Percentiles rank a stretch among this genome's conserved stretches.
Evolutionary conservation across 1,140 invertebrate species (phyloP).

Genomic region (Papilio helenus): DNA sequence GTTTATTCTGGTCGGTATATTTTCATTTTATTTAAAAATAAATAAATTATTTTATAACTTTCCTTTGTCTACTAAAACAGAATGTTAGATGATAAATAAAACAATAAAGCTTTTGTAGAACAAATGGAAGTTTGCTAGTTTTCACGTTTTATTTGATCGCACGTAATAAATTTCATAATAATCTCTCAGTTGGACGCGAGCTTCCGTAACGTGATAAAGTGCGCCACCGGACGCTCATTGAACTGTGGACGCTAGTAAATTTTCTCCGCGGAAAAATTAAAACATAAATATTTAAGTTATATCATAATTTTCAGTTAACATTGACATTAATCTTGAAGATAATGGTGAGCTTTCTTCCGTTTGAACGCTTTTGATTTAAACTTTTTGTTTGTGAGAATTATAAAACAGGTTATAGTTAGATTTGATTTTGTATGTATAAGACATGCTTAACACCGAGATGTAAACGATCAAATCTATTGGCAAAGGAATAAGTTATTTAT

Average conservation of each 20-base stretch:
- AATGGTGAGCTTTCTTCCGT: background rate
- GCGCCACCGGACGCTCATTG: background rate
- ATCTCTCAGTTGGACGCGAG: conserved; percentile 18
- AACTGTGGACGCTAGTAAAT: background rate
- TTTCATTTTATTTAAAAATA: too few species aligned
- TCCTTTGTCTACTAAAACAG: background rate
- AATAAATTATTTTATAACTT: too few species aligned
- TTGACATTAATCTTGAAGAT: background rate
- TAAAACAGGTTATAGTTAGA: background rate
- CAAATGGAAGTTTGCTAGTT: background rate
- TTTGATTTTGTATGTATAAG: too few species aligned
- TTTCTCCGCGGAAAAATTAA: background rate
- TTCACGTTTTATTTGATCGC: conserved; percentile 4
- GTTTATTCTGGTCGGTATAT: too few species aligned
- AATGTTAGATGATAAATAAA: background rate
- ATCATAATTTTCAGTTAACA: background rate
- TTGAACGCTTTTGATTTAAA: background rate
- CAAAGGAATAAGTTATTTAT: background rate
- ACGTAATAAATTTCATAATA: conserved; percentile 16
- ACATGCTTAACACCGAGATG: too few species aligned
- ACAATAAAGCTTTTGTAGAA: background rate
- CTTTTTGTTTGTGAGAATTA: background rate
- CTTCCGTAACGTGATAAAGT: conserved; percentile 30
- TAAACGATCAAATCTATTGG: background rate
- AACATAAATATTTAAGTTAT: background rate